Base-by-base conservation (phyloP, 2,888 invertebrate species). In the Lycophotia porphyrea region DNA sequence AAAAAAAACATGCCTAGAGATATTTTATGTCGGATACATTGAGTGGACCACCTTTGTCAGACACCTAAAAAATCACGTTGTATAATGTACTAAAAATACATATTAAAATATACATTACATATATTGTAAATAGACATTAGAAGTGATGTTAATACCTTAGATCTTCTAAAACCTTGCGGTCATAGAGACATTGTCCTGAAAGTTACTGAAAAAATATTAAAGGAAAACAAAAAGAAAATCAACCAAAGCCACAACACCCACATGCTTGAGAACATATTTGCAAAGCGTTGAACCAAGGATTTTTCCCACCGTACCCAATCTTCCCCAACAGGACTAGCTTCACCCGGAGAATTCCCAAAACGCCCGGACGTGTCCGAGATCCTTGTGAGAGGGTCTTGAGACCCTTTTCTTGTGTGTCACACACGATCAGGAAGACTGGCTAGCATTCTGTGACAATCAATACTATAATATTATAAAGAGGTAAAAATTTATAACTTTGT, bases 281-380 rank as follows among this genome's bases (percentile, higher is more conserved):
- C 81, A 79, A 87, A 84, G 82, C 81, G 78, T 79, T 76, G 74
- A 77, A 80, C 80, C 84, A 71, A 83, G 80, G 86, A 89, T 90
- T 90, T 87, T 90, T 88, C 90, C 85, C 89, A 90, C 88, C 86
- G 87, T 88, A 81, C 89, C 78, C 91, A 93, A 92, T 92, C 89
- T 90, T 90, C 87, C 78, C 81, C 83, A 84, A 82, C 87, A 88
- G 87, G 90, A 91, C 90, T 91, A 89, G 92, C 92, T 89, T 88
- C 84, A 85, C 88, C 82, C 87, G 81, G 82, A 84, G 93, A 92
- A 94, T 94, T 94, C 93, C 93, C 92, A 85, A 90, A 92, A 89
- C 92, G 92, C 93, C 92, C 86, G 83, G 84, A 92, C 92, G 91
- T 91, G 91, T 90, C 91, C 89, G 83, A 88, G 88, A 88, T 89